Evolutionary conservation across 1,140 invertebrate species (phyloP).

Genomic region (Drosophila ananassae): DNA sequence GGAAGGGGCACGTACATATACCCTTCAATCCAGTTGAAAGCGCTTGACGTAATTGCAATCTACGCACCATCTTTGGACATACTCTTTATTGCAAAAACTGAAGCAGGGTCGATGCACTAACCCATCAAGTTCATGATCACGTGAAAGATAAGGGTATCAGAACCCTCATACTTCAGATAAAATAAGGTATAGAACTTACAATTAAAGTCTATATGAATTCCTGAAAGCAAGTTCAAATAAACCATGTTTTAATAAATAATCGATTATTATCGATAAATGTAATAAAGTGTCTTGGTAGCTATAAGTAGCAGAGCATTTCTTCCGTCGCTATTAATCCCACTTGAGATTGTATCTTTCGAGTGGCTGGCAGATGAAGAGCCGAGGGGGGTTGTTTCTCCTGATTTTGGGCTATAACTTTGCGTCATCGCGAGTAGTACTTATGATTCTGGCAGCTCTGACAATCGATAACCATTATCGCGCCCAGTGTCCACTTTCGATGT

Average conservation of each 20-base stretch:
- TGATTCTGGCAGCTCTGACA: constrained; percentile 27
- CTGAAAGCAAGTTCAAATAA: too few relatives aligned
- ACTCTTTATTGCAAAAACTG: constrained; percentile 3
- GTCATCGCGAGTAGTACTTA: constrained; percentile 27
- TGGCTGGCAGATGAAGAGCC: constrained; percentile 10
- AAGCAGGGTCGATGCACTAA: background rate
- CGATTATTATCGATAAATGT: too few relatives aligned
- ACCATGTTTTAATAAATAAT: too few relatives aligned
- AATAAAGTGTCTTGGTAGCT: too few relatives aligned
- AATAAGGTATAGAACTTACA: too few relatives aligned
- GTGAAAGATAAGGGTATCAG: background rate
- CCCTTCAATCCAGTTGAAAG: constrained; percentile 15
- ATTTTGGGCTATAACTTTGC: constrained; percentile 18
- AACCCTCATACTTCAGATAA: too few relatives aligned
- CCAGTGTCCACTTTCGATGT: background rate
- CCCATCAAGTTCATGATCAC: background rate
- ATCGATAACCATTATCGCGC: constrained; percentile 40
- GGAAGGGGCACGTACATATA: background rate
- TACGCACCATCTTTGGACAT: constrained; percentile 27
- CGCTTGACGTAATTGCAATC: constrained; percentile 20
- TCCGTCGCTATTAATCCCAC: background rate
- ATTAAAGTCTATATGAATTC: too few relatives aligned
- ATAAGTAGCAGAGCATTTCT: constrained; percentile 2
- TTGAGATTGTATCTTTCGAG: constrained; percentile 38
- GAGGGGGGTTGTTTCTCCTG: constrained; percentile 27